Evolutionary conservation across 2,888 invertebrate species (phyloP), one percentile per base, ranked within the genome.

Genomic region (Drosophila lacicola): DNA sequence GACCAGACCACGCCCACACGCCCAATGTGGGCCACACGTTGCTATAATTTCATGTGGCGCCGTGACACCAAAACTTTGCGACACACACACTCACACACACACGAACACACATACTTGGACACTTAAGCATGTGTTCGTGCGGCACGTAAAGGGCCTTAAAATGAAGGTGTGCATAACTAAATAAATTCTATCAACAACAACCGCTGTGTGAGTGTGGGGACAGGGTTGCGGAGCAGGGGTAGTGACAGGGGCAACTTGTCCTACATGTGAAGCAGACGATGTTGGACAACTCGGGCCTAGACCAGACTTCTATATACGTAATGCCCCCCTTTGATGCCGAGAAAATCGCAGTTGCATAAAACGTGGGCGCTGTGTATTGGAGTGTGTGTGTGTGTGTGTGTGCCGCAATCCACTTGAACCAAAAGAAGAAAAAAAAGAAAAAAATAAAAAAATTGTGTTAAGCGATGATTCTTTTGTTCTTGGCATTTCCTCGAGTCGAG

Each of bases 121-220:
- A 75, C 60, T 75, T 75, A 70, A 66, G 70, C 71, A 57, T 73
- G 73, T 71, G 74, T 76, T 88, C 82, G 72, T 81, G 82, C 71
- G 58, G 76, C 88, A 83, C 88, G 88, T 88, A 82, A 77, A 88
- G 80, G 66, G 74, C 78, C 88, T 88, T 77, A 77, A 78, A 85
- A 89, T 74, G 77, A 89, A 85, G 85, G 85, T 85, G 87, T 87
- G 89, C 85, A 89, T 89, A 85, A 85, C 89, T 81, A 89, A 85
- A 78, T 87, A 89, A 87, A 85, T 85, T 85, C 85, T 84, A 87
- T 87, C 85, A 89, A 68, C 75, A 65, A 63, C 86, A 79, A 83
- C 66, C 53, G 81, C 60, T 17, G 19, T 1, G 19, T 36, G 13
- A 4, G 4, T 33, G 37, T 9, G 11, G 39, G 17, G 29, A 0